Conservation (phyloP, 2,113 vertebrate genomes). For the Lipophrys pholis region DNA sequence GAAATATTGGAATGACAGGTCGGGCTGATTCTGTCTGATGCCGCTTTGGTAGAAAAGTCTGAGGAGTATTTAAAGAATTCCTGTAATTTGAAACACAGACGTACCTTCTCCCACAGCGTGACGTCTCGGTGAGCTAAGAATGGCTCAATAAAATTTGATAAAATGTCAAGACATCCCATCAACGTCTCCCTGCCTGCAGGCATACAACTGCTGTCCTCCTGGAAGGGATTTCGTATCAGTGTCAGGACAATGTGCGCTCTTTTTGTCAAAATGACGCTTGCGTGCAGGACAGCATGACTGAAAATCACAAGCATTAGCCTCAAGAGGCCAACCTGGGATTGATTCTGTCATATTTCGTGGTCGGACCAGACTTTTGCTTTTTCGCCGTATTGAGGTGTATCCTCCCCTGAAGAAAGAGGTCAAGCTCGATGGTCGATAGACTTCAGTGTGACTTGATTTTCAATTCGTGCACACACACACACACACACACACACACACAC, state of each 20-base stretch:
- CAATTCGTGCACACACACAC: neutral
- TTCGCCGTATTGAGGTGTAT: neutral
- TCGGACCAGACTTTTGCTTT: constrained; percentile 7
- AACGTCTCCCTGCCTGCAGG: constrained; percentile 35
- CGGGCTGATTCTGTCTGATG: neutral
- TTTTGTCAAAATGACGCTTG: constrained; percentile 64
- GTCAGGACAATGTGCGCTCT: constrained; percentile 61
- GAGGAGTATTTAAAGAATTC: neutral
- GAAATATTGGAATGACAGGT: neutral
- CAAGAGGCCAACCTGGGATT: constrained; percentile 27
- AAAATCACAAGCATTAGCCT: constrained; percentile 37
- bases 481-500: too few species aligned
- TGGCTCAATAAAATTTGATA: constrained; percentile 6
- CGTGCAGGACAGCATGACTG: constrained; percentile 55
- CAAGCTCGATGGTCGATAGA: neutral
- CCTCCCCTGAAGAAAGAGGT: neutral
- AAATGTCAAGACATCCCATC: constrained; percentile 36
- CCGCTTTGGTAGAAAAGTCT: neutral
- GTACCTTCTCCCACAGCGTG: neutral
- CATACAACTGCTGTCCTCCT: constrained; percentile 8
- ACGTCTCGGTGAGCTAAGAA: constrained; percentile 1
- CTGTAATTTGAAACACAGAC: neutral
- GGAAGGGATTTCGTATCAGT: constrained; percentile 21
- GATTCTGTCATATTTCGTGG: constrained; percentile 34
- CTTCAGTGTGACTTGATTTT: neutral